A percentile compares a stretch with the other conserved stretches of the same genome.
Conservation (phyloP, 2,888 invertebrate genomes). For the Polydrusus tereticollis region DNA sequence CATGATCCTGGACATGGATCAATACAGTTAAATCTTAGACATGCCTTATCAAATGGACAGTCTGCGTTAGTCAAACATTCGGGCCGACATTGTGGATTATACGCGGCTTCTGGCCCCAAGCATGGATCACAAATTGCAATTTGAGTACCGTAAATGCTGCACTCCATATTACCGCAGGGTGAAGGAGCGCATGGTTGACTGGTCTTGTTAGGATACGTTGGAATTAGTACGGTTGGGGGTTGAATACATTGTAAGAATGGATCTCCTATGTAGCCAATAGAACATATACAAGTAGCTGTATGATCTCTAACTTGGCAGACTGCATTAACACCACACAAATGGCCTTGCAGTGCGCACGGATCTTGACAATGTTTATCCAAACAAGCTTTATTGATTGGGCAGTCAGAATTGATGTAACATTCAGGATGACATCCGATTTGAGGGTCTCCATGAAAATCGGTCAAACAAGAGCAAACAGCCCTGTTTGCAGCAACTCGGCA, state of each 20-base stretch:
- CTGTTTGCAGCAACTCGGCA: constrained; percentile 79
- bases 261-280: constrained; percentile 82
- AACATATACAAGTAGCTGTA: constrained; percentile 84
- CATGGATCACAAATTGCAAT: constrained; percentile 87
- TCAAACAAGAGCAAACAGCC: constrained; percentile 83
- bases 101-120: constrained; percentile 75
- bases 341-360: constrained; percentile 75
- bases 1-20: constrained; percentile 87
- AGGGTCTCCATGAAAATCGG: constrained; percentile 85
- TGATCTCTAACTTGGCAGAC: constrained; percentile 85
- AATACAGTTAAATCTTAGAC: constrained; percentile 79
- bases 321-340: constrained; percentile 85
- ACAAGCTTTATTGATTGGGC: constrained; percentile 80
- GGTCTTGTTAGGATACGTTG: constrained; percentile 65
- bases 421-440: constrained; percentile 82
- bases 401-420: constrained; percentile 87
- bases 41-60: constrained; percentile 83
- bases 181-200: constrained; percentile 82
- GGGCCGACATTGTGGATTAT: constrained; percentile 82
- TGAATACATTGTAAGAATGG: constrained; percentile 81
- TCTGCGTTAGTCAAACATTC: constrained; percentile 87
- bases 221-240: constrained; percentile 62
- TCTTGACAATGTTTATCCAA: constrained; percentile 80
- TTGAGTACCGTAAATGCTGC: constrained; percentile 79
- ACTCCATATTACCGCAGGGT: constrained; percentile 79